A percentile compares a stretch with the other conserved stretches of the same genome.
Conservation (phyloP, 2,113 vertebrate genomes). For the Cariama cristata region DNA sequence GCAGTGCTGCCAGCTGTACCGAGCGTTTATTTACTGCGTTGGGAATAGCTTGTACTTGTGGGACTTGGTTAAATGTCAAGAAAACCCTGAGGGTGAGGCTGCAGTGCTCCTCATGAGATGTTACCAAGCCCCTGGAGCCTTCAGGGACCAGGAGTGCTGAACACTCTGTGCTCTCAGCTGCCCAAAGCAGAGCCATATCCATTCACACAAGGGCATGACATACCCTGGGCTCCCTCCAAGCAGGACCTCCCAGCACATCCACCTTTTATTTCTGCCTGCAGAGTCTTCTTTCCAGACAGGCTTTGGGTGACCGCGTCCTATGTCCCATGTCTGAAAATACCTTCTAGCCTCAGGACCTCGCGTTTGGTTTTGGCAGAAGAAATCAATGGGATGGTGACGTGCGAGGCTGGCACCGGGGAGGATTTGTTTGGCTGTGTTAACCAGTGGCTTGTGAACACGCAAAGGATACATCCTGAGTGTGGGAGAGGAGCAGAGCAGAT, state of each 20-base stretch:
- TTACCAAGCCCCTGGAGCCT: background rate
- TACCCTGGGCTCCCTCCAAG: background rate
- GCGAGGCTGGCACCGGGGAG: background rate
- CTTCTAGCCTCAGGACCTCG: background rate
- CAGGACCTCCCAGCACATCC: background rate
- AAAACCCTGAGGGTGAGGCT: background rate
- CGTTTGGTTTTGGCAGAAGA: background rate
- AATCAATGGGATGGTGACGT: background rate
- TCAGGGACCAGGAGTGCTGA: background rate
- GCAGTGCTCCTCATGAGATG: background rate
- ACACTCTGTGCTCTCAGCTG: background rate
- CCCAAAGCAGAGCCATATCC: background rate
- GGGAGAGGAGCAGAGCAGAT: background rate
- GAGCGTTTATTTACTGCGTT: fast-evolving
- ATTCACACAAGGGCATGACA: background rate
- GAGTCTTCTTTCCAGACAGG: background rate
- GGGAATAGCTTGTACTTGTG: background rate
- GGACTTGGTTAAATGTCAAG: background rate
- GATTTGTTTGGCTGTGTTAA: background rate
- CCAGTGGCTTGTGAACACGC: background rate
- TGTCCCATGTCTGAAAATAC: background rate
- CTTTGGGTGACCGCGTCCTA: fast-evolving
- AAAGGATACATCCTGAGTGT: background rate
- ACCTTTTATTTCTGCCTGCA: background rate
- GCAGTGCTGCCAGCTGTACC: background rate